Conservation (phyloP, 1,140 invertebrate genomes). For the Drosophila asahinai region DNA sequence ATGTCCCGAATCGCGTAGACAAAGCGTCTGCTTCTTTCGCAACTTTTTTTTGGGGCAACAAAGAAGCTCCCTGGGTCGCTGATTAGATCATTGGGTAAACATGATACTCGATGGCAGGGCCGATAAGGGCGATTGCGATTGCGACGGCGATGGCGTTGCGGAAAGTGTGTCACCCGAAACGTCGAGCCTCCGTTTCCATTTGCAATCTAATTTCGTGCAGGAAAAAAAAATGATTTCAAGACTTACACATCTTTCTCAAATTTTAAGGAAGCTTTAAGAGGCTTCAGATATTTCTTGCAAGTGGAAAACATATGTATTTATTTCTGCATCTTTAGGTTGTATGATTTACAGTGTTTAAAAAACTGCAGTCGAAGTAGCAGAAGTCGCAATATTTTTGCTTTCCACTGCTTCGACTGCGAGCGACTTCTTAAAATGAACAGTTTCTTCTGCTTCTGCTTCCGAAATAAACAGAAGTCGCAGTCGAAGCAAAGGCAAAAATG, state of each 20-base stretch:
- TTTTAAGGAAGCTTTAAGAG: not conserved
- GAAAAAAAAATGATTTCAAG: not conserved
- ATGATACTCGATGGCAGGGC: constrained; percentile 25
- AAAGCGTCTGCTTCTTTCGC: constrained; percentile 53
- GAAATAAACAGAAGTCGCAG: no score
- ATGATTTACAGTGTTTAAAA: no score
- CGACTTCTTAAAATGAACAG: no score
- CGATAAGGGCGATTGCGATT: constrained; percentile 31
- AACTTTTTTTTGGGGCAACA: constrained; percentile 22
- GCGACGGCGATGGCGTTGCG: constrained; percentile 35
- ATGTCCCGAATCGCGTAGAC: constrained; percentile 67
- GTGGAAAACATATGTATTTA: no score
- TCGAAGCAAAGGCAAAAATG: no score
- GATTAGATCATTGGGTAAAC: constrained; percentile 68
- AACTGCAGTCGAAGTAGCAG: no score
- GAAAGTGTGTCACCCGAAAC: constrained; percentile 56
- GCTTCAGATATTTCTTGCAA: not conserved
- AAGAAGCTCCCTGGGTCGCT: constrained; percentile 30
- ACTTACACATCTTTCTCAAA: not conserved
- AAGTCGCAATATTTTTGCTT: no score
- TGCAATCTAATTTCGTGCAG: not conserved
- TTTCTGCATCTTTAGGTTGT: no score
- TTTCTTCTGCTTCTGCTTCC: no score
- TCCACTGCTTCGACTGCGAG: no score
- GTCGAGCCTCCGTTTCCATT: constrained; percentile 56